Percentiles rank a stretch among this genome's conserved stretches.
Evolutionary conservation across 2,888 invertebrate species (phyloP).

Genomic region (Monoplex corrugatus): DNA sequence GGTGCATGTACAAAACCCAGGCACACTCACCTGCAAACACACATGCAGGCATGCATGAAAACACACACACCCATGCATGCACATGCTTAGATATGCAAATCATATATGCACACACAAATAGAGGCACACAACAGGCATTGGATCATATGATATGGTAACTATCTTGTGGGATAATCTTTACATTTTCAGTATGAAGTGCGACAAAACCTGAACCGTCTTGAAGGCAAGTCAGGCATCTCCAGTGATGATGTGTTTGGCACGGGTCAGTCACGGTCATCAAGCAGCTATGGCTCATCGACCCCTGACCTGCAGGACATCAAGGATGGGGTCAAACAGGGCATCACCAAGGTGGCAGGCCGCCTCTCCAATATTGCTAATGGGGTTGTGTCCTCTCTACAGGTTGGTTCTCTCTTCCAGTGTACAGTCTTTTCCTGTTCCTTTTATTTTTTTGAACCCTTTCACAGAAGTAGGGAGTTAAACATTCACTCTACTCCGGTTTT

Average conservation of each 20-base stretch:
- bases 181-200: constrained; percentile 81
- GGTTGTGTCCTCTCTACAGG: constrained; percentile 96
- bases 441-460: no score
- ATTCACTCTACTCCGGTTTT: no score
- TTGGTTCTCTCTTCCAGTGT: constrained; percentile 70
- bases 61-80: no score
- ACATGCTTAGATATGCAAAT: no score
- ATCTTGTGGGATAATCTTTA: no score
- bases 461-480: no score
- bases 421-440: no score
- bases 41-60: background rate
- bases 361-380: constrained; percentile 96
- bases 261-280: constrained; percentile 67
- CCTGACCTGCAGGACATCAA: constrained; percentile 97
- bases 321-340: constrained; percentile 97
- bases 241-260: constrained; percentile 96
- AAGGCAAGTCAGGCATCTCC: constrained; percentile 96
- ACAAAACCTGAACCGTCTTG: constrained; percentile 88
- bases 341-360: constrained; percentile 98
- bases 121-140: no score
- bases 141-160: no score
- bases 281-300: constrained; percentile 68
- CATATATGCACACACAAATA: background rate
- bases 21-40: no score
- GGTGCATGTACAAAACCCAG: no score